phyloP scores from a whole-genome alignment of 2,797 vertebrate genomes.

The Pangasius mekongensis region DNA sequence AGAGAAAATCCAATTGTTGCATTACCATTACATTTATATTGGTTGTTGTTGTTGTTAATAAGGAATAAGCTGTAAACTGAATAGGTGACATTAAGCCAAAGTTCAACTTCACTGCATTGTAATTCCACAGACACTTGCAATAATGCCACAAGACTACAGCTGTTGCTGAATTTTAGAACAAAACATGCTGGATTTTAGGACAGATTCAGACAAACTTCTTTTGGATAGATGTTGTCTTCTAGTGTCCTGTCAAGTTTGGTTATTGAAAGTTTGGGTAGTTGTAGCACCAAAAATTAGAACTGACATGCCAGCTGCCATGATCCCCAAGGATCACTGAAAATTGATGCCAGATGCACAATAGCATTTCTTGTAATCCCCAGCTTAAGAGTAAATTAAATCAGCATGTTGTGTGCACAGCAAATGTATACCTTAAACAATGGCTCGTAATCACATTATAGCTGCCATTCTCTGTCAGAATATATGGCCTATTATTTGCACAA shows the following conservation, averaged over 20 bases:
- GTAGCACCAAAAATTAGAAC: conserved; percentile 32
- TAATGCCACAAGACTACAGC: conserved; percentile 25
- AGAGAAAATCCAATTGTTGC: background rate
- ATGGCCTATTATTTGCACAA: conserved; percentile 41
- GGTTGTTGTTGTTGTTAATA: background rate
- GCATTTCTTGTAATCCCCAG: conserved; percentile 30
- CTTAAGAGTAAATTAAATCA: conserved; percentile 38
- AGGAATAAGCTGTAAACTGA: background rate
- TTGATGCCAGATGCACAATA: conserved; percentile 21
- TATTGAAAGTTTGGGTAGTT: conserved; percentile 23
- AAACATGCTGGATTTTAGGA: conserved; percentile 24
- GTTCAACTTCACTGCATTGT: conserved; percentile 22
- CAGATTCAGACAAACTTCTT: background rate
- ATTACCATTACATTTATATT: background rate
- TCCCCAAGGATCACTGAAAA: background rate
- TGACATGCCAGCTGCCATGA: conserved; percentile 11
- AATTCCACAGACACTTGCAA: conserved; percentile 38
- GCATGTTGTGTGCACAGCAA: conserved; percentile 22
- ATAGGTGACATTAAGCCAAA: conserved; percentile 39
- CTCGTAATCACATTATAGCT: conserved; percentile 41
- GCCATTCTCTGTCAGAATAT: conserved; percentile 34
- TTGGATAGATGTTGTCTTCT: background rate
- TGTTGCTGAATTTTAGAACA: background rate
- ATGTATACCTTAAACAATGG: conserved; percentile 27
- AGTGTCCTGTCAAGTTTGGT: background rate